phyloP scores from a whole-genome alignment of 2,113 vertebrate genomes.

The Leuciscus idus region DNA sequence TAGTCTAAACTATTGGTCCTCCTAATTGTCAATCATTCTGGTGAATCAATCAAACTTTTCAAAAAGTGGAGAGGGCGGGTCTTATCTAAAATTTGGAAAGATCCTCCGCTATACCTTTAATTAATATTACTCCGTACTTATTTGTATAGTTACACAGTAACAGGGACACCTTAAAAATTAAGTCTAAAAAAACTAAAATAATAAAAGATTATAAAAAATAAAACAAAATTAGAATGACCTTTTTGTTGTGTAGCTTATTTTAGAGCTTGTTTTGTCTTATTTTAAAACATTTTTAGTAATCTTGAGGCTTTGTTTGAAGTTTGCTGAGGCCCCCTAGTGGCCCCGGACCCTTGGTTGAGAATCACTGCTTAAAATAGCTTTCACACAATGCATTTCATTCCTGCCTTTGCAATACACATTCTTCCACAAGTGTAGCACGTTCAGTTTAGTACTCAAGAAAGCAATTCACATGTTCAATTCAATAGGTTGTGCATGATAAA shows the following conservation, averaged over 20 bases:
- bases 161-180: not conserved
- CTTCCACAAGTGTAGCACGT: not conserved
- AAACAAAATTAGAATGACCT: too few species aligned
- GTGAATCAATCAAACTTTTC: too few species aligned
- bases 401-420: not conserved
- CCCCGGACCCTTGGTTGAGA: not conserved
- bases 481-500: constrained; percentile 42
- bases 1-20: too few species aligned
- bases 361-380: not conserved
- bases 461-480: constrained; percentile 45
- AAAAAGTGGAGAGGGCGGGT: too few species aligned
- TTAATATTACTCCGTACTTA: not conserved
- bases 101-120: too few species aligned
- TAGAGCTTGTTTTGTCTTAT: not conserved
- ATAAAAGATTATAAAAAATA: not conserved
- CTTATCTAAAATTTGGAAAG: too few species aligned
- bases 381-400: not conserved
- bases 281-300: not conserved
- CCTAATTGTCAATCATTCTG: too few species aligned
- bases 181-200: not conserved
- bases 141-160: too few species aligned
- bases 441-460: constrained; percentile 15
- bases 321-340: not conserved
- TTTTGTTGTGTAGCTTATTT: not conserved
- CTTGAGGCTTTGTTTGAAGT: not conserved